Percentiles rank a stretch among this genome's conserved stretches.
phyloP scores from a whole-genome alignment of 2,888 invertebrate species.

The Pandemis cinnamomeana region DNA sequence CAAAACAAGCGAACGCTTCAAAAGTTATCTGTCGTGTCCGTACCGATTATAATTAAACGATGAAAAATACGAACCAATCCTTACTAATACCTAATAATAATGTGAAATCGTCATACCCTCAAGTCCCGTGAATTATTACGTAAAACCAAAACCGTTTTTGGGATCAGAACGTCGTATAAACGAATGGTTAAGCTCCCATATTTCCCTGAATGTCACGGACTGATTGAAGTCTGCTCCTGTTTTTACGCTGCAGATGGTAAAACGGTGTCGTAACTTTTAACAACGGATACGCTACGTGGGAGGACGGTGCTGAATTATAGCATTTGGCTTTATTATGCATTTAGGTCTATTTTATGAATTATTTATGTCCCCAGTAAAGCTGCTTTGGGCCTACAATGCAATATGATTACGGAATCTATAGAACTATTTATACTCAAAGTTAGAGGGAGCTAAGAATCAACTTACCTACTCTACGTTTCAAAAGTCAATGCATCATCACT shows the following conservation, averaged over 20 bases:
- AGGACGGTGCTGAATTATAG: conserved; percentile 62
- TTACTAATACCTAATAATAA: neutral
- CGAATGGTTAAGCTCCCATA: conserved; percentile 6
- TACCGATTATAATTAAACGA: no score
- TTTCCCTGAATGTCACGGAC: neutral
- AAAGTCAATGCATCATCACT: no score
- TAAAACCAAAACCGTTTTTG: neutral
- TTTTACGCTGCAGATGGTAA: conserved; percentile 38
- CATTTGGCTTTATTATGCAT: conserved; percentile 71
- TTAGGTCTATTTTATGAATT: conserved; percentile 69
- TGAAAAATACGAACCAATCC: neutral
- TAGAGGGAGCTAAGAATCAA: neutral
- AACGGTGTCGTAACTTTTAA: conserved; percentile 40
- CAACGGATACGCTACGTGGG: conserved; percentile 53
- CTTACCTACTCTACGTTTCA: no score
- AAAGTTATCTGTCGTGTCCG: no score
- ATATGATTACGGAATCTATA: conserved; percentile 20
- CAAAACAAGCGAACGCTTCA: no score
- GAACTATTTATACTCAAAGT: neutral
- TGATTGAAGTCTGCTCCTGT: conserved; percentile 34
- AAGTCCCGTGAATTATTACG: neutral
- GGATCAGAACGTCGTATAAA: conserved; percentile 5
- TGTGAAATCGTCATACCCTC: conserved; percentile 8
- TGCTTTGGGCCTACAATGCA: conserved; percentile 24
- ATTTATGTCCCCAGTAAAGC: conserved; percentile 56